Percentiles rank a stretch among this genome's conserved stretches.
phyloP scores from a whole-genome alignment of 2,888 invertebrate genomes.

The Pammene aurita region DNA sequence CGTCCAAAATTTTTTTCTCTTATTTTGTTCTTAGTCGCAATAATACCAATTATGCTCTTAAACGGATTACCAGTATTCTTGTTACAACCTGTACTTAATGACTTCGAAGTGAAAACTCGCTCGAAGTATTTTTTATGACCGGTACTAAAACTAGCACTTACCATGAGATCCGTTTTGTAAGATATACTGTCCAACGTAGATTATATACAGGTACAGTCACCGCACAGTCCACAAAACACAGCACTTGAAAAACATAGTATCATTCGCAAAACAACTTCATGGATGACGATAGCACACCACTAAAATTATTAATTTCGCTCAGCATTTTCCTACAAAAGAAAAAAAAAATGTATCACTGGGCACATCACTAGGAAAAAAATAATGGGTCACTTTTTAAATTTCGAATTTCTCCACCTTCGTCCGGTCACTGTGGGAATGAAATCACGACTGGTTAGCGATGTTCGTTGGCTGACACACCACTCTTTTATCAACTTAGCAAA shows the following conservation, averaged over 20 bases:
- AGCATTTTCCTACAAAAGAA: slow-evolving; percentile 82
- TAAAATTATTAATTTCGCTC: slow-evolving; percentile 82
- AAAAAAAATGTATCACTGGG: slow-evolving; percentile 68
- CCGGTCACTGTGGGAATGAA: slow-evolving; percentile 82
- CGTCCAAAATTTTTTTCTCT: no score
- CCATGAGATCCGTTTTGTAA: slow-evolving; percentile 40
- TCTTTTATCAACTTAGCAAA: slow-evolving; percentile 65
- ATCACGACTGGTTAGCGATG: slow-evolving; percentile 78
- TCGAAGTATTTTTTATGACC: neutral
- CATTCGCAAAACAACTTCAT: slow-evolving; percentile 83
- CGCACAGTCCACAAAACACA: slow-evolving; percentile 73
- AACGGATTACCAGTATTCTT: no score
- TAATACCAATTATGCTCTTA: no score
- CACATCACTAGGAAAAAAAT: slow-evolving; percentile 63
- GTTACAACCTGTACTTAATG: no score
- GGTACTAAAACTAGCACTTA: slow-evolving; percentile 38
- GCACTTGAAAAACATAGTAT: slow-evolving; percentile 79
- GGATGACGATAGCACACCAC: slow-evolving; percentile 80
- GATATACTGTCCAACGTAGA: slow-evolving; percentile 34
- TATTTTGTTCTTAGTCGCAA: no score
- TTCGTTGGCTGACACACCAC: slow-evolving; percentile 63
- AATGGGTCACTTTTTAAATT: slow-evolving; percentile 57
- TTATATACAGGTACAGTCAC: slow-evolving; percentile 54
- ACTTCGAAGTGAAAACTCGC: neutral
- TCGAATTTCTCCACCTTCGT: slow-evolving; percentile 79